Base-by-base conservation (phyloP, 2,797 vertebrate genomes). In the Sparus aurata region DNA sequence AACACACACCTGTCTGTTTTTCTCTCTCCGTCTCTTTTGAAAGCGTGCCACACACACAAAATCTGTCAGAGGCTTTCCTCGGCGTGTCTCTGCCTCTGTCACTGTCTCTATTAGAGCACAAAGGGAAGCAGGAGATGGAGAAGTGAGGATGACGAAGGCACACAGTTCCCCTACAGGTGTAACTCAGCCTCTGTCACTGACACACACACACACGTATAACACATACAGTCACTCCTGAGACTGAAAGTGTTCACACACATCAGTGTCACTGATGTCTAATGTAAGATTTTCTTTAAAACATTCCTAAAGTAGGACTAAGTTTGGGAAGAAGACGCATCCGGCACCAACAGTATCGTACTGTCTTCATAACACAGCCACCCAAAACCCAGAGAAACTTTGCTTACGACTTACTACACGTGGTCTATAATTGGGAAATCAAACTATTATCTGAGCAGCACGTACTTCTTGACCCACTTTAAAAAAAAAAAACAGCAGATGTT, bases 1-100 rank as follows among this genome's bases (percentile, higher is more conserved):
- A 80, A 73, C 82, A 74, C 73, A 88, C 83, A 89, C 73, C 80
- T 75, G 85, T 75, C 77, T 76, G 67, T 62, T 63, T 63, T 53
- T 70, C 47, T 69, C 38, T 64, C 50, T 53, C 3, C 2, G 3
- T 70, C 62, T 85, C 74, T 80, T 66, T 77, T 78, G 63, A 70
- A 69, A 57, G 49, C 52, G 73, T 15, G 23, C 27, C 58, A 53
- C 70, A 58, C 61, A 74, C 64, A 71, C 45, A 73, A n/a, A 45
- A 18, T 23, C 76, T 82, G 81, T 77, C n/a, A 3, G 23, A 65
- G n/a, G 27, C 22, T 66, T 68, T 58, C 57, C 65, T 73, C 12
- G 0, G 12, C 54, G 70, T 82, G 52, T 30, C n/a, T 64, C 65
- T 75, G 13, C 61, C 15, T 73, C 67, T 75, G 49, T 89, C 46